Base-by-base conservation (phyloP, 2,113 vertebrate genomes). In the Mesocricetus auratus region DNA sequence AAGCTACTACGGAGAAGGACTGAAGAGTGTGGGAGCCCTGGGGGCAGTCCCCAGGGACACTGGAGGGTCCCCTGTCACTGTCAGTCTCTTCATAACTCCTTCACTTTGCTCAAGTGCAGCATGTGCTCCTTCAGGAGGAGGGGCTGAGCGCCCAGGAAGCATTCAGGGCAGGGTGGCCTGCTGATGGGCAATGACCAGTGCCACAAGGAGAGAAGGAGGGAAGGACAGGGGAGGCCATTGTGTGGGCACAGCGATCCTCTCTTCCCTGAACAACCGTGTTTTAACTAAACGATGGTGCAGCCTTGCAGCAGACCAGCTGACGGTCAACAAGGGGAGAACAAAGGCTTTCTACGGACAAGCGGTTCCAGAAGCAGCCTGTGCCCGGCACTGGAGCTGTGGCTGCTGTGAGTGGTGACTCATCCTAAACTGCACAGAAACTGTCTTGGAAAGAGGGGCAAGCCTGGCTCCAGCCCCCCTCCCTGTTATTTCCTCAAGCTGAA, bases 221-320 rank as follows among this genome's bases (percentile, higher is more conserved):
- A 36, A 11, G 15, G 39, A 94, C 89, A 94, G 96, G 95, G 91
- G 42, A 53, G 73, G 96, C 87, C 78, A 97, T 82, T 97, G 89
- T 97, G 89, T 71, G 77, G 36, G 1, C 2, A 97, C 97, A 97
- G 68, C 3, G 31, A 45, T 13, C 7, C 13, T 93, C 93, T 90
- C 71, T 91, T 79, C 7, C 91, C 0, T 0, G 0, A 91, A 96
- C 97, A 85, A 50, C 29, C 87, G 86, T 0, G 2, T 0, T 68
- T 56, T 60, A 68, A 74, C 73, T 87, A 62, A 95, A 78, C 24
- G 94, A 50, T 7, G 31, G 68, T 21, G 78, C 69, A 91, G 96
- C 97, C 97, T 94, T 90, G 64, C 74, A 75, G 92, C 74, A 91
- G 71, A 74, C 81, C 96, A 97, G 93, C 96, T 97, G 97, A 90